A percentile compares a stretch with the other conserved stretches of the same genome.
phyloP scores from a whole-genome alignment of 2,113 vertebrate species.

The Capreolus pygargus region DNA sequence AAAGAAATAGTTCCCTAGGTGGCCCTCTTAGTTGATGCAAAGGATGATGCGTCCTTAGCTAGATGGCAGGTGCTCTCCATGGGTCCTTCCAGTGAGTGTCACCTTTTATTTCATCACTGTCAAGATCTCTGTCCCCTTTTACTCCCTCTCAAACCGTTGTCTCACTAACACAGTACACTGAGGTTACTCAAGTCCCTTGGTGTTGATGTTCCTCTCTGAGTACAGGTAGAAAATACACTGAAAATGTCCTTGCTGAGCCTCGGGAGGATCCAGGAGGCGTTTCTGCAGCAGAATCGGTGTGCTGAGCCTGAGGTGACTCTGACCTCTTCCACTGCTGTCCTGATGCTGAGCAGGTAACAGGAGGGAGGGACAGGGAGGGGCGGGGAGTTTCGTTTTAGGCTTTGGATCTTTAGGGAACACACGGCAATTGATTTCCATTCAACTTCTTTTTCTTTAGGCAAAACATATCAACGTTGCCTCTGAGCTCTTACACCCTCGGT shows the following conservation, averaged over 20 bases:
- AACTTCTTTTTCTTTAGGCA: conserved; percentile 40
- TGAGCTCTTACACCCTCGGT: conserved; percentile 31
- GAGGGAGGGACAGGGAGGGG: accelerated
- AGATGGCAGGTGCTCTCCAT: background rate
- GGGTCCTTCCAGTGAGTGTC: background rate
- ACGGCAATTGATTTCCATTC: background rate
- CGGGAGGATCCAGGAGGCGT: background rate
- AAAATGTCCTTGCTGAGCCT: conserved; percentile 1
- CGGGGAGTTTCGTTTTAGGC: background rate
- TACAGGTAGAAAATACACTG: conserved; percentile 41
- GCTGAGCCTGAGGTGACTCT: background rate
- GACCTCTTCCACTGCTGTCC: background rate
- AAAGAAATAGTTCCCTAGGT: background rate
- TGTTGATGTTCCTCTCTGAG: background rate
- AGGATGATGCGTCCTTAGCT: background rate
- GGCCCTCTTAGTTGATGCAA: background rate
- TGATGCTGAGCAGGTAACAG: conserved; percentile 55
- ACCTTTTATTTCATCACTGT: background rate
- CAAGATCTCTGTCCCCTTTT: background rate
- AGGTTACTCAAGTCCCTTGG: background rate
- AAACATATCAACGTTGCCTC: conserved; percentile 29
- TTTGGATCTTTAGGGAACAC: background rate
- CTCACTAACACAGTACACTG: background rate
- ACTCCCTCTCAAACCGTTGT: background rate
- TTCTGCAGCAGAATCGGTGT: background rate